Percentiles rank a stretch among this genome's conserved stretches.
phyloP scores from a whole-genome alignment of 2,888 invertebrate genomes.

The Thecocarcelia acutangulata region DNA sequence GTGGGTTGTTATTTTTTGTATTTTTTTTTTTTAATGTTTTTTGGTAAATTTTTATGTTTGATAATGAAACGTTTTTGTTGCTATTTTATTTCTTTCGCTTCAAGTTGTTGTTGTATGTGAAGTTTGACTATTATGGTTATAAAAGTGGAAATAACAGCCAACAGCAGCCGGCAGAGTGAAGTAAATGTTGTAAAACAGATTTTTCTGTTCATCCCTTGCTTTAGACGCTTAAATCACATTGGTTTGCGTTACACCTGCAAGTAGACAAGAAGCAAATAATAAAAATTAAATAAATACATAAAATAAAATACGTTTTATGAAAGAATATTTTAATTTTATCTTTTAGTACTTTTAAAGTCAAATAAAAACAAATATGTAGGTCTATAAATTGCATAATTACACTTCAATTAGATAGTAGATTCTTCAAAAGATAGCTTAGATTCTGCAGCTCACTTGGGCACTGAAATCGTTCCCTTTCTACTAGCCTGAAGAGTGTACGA shows the following conservation, averaged over 20 bases:
- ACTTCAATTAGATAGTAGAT: too few relatives aligned
- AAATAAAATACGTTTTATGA: constrained; percentile 21
- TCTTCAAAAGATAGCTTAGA: too few relatives aligned
- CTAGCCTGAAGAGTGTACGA: too few relatives aligned
- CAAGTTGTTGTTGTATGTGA: constrained; percentile 7
- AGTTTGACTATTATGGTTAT: constrained; percentile 42
- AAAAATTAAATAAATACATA: constrained; percentile 34
- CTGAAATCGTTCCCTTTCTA: too few relatives aligned
- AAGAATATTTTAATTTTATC: not conserved
- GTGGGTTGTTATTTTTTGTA: not conserved
- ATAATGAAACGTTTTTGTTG: constrained; percentile 31
- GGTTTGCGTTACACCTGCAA: constrained; percentile 60
- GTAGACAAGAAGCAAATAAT: constrained; percentile 8
- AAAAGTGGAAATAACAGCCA: constrained; percentile 18
- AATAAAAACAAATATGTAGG: not conserved
- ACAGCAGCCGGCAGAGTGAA: not conserved
- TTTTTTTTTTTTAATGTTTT: not conserved
- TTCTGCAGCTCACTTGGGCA: too few relatives aligned
- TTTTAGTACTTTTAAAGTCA: not conserved
- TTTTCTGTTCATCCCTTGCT: constrained; percentile 33
- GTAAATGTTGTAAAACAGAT: constrained; percentile 32
- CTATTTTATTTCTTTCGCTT: constrained; percentile 11
- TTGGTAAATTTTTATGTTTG: constrained; percentile 41
- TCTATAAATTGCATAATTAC: too few relatives aligned
- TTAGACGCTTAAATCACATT: constrained; percentile 41